Evolutionary conservation across 1,140 invertebrate genomes (phyloP).

Genomic region (Heterodera schachtii): DNA sequence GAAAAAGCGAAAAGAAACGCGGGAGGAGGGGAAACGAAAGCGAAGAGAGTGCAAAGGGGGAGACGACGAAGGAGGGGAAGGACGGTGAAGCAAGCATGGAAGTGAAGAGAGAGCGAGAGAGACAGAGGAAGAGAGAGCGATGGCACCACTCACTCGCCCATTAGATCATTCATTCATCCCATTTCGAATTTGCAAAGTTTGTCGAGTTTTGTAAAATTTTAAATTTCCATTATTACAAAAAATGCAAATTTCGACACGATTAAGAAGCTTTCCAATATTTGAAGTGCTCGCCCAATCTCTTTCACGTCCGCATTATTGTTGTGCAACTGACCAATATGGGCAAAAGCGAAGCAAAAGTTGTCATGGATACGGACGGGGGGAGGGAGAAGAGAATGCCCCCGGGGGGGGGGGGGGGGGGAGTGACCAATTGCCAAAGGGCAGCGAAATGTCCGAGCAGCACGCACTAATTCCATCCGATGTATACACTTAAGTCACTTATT

Average conservation of each 20-base stretch:
- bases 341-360: not conserved
- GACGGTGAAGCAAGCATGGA: not conserved
- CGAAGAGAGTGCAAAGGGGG: not conserved
- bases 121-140: not conserved
- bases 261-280: not conserved
- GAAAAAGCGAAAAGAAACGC: not conserved
- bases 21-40: not conserved
- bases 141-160: no score
- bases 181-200: not conserved
- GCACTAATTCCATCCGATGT: not conserved
- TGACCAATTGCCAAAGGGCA: not conserved
- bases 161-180: no score
- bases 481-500: not conserved
- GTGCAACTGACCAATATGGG: constrained; percentile 2
- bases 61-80: not conserved
- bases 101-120: not conserved
- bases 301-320: not conserved
- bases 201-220: no score
- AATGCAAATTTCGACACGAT: not conserved
- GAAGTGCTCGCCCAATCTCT: not conserved
- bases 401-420: not conserved
- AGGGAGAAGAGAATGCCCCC: not conserved
- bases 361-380: not conserved
- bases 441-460: not conserved
- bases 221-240: not conserved